Conservation (phyloP, 2,113 vertebrate genomes). For the Campylomormyrus tamandua region DNA sequence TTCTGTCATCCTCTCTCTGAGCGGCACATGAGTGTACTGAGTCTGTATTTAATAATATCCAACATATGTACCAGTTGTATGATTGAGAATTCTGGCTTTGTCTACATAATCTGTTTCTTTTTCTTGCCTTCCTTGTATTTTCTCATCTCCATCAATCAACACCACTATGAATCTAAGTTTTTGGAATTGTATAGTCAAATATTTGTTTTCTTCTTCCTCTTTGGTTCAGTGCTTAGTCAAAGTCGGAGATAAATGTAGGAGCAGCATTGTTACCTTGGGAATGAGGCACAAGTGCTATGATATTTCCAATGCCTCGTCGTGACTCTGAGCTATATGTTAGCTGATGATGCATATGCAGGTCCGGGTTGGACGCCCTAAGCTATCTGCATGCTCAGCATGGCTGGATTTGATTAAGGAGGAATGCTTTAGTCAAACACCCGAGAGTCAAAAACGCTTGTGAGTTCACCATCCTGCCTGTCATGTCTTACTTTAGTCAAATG, state of each 20-base stretch:
- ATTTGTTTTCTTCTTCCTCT: neutral
- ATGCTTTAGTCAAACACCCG: neutral
- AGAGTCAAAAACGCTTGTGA: neutral
- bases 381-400: neutral
- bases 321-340: neutral
- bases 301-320: neutral
- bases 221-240: neutral
- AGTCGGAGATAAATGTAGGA: neutral
- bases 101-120: neutral
- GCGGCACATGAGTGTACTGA: neutral
- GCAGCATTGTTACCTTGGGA: neutral
- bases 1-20: neutral
- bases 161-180: neutral
- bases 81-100: neutral
- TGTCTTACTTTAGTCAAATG: neutral
- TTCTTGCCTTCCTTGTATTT: neutral
- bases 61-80: neutral
- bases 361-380: neutral
- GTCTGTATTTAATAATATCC: neutral
- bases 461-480: neutral
- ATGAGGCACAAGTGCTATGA: neutral
- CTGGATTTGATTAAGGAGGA: conserved; percentile 19
- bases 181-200: neutral
- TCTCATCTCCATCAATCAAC: neutral
- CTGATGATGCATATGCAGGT: neutral